Base-by-base conservation (phyloP, 2,888 invertebrate species). In the Digitonthophagus gazella region DNA sequence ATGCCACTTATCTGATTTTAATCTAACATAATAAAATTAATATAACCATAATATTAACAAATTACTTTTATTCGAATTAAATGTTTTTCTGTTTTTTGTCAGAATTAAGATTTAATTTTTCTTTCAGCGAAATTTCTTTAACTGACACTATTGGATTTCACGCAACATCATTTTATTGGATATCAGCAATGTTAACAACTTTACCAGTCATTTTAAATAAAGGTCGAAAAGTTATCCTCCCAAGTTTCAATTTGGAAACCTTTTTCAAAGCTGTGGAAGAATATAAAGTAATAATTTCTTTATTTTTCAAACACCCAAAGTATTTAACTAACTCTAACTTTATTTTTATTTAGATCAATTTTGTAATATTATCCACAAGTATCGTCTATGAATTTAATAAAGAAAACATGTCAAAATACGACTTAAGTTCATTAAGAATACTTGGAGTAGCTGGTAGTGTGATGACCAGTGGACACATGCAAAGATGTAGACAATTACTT, bases 261-360 rank as follows among this genome's bases (percentile, higher is more conserved):
- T 15, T 63, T 0, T 19, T 69, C 11, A 1, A 11, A 6, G 58
- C 14, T 15, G 28, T 65, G 11, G 58, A 69, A 64, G 68, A 44
- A 28, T 22, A 61, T 66, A 76, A 79, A 72, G 85, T 85, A 77
- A 65, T 19, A 20, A 64, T 68, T 6, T 61, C 15, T 18, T 57
- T 58, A 14, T 15, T 55, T 68, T 71, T 20, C 15, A 71, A 70
- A 8, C 8, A 65, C 75, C 3, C 75, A 75, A 66, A 72, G n/a
- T n/a, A n/a, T n/a, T n/a, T n/a, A n/a, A n/a, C n/a, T n/a, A n/a
- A n/a, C n/a, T n/a, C n/a, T n/a, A n/a, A n/a, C n/a, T n/a, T 61
- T 61, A 61, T 16, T 19, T 16, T 19, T 68, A n/a, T 71, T 58
- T 55, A 74, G 74, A 67, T 74, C 15, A 68, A 67, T 15, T 57